phyloP scores from a whole-genome alignment of 2,888 invertebrate genomes.

The Saturnia pavonia region DNA sequence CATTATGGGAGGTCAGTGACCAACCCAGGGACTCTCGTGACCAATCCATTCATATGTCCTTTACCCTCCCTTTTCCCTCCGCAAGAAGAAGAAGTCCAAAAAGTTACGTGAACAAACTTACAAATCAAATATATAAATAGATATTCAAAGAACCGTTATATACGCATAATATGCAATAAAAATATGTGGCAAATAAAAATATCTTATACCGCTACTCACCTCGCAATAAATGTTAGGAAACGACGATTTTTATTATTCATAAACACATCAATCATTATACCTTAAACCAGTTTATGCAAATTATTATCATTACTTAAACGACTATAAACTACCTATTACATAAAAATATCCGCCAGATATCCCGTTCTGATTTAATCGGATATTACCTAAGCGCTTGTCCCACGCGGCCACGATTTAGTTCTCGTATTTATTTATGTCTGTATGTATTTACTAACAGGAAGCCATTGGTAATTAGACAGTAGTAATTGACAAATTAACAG shows the following conservation, averaged over 20 bases:
- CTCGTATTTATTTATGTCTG: not conserved
- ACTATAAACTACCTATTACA: not conserved
- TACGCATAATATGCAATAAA: no score
- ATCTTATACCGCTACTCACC: not conserved
- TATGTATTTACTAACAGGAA: not conserved
- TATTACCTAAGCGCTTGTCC: not conserved
- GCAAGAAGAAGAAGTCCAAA: no score
- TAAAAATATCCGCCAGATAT: slow-evolving; percentile 1
- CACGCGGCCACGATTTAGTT: not conserved
- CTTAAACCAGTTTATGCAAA: not conserved
- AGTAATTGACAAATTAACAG: not conserved
- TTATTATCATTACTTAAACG: not conserved
- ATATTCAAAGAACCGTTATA: no score
- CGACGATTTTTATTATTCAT: not conserved
- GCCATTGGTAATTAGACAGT: not conserved
- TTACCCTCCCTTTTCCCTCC: no score
- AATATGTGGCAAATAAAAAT: not conserved
- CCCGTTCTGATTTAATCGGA: not conserved
- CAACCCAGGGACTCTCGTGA: no score
- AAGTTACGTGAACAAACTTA: no score
- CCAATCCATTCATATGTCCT: no score
- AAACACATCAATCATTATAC: slow-evolving; percentile 24
- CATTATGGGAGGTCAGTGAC: no score
- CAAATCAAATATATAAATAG: no score
- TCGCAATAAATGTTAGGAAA: not conserved